Evolutionary conservation across 2,113 vertebrate species (phyloP), one percentile per base, ranked within the genome.

Genomic region (Mirza zaza): DNA sequence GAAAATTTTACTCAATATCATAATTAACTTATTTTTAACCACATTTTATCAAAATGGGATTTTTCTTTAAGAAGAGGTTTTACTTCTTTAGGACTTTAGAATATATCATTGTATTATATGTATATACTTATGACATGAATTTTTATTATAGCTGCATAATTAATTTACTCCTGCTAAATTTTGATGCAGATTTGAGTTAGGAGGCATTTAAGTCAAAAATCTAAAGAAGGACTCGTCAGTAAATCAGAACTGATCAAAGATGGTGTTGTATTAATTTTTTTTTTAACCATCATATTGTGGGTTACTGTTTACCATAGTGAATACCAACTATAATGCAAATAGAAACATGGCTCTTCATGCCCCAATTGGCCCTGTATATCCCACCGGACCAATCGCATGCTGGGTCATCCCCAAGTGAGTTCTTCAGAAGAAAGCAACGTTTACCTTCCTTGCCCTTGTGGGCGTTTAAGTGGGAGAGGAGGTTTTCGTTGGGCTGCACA

Each of bases 391-490:
- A 12, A 23, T n/a, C 39, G 88, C 65, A 61, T 5, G 48, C 67
- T 71, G 17, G 21, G 11, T 84, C 20, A 21, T 94, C 86, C 50
- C 83, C 23, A 15, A 15, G 0, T 0, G 27, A 91, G 11, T 10
- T 17, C 65, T 67, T 12, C 45, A 50, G 11, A 77, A 76, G 5
- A 55, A 77, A 68, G 25, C 7, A n/a, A 18, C 77, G 87, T 50
- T 94, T 99, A 99, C 99, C 99, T 98, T 99, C 99, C 89, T 98
- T 99, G 94, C 99, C 98, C 94, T 98, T 98, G 61, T 98, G 98
- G 84, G 98, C 97, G 42, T 97, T 98, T 96, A 99, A 97, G 96
- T 99, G 99, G 4, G 99, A 98, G 42, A 99, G 98, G 12, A 99
- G 99, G 84, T 99, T 99, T 57, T 99, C 99, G 0, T 99, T 99